Base-by-base conservation (phyloP, 1,140 invertebrate species). In the Drosophila nigrodunni region DNA sequence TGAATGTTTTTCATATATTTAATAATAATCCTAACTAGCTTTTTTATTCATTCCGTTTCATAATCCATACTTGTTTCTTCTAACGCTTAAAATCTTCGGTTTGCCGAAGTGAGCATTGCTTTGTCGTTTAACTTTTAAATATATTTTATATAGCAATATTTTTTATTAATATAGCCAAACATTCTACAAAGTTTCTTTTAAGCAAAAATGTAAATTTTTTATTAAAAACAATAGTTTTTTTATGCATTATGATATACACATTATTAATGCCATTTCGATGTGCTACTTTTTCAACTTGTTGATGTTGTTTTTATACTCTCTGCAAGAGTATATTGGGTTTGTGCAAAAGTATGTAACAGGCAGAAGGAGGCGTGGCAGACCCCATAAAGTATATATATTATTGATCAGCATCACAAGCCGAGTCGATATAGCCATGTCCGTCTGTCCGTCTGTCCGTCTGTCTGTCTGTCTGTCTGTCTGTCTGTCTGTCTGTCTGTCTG, bases 261-360 rank as follows among this genome's bases (percentile, higher is more conserved):
- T 61, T 71, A 47, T 76, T 66, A 72, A 65, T 55, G 69, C 46
- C 69, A 76, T 72, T 66, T 66, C 41, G 47, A 66, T 55, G 60
- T 71, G 74, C 60, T 72, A 58, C 44, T 13, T 55, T 76, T 65
- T 72, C 52, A 61, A 85, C 81, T 76, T 89, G 78, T 89, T 78
- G 80, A 83, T 88, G 85, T 89, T 89, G 85, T 89, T 89, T 89
- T 89, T n/a, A n/a, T n/a, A n/a, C n/a, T n/a, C n/a, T n/a, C n/a
- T n/a, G n/a, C n/a, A n/a, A n/a, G n/a, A n/a, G n/a, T n/a, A n/a
- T n/a, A n/a, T n/a, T n/a, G n/a, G n/a, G n/a, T n/a, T n/a, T n/a
- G n/a, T n/a, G n/a, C n/a, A n/a, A n/a, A n/a, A n/a, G n/a, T n/a
- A n/a, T n/a, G n/a, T n/a, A n/a, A n/a, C n/a, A n/a, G n/a, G n/a